These are phyloP conservation scores for Atta colombica DNA, from an alignment of 1,140 invertebrate species.

Conservation along the genomic window DNA sequence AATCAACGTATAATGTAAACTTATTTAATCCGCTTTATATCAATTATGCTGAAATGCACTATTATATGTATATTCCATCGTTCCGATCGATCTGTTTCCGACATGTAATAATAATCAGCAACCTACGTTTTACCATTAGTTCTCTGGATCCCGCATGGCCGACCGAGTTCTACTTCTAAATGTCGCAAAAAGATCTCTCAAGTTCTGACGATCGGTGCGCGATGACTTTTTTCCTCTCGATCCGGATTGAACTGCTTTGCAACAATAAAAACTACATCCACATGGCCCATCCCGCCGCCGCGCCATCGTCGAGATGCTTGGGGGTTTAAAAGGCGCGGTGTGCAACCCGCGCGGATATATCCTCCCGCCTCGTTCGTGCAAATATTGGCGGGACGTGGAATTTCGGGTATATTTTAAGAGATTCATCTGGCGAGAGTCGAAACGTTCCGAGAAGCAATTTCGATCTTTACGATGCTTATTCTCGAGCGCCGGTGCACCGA, in stretches of 20 bases:
- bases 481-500: slow-evolving; percentile 67
- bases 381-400: slow-evolving; percentile 76
- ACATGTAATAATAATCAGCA: neutral
- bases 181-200: neutral
- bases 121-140: slow-evolving; percentile 3
- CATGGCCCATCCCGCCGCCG: slow-evolving; percentile 56
- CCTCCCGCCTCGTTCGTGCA: slow-evolving; percentile 68
- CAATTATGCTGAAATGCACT: neutral
- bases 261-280: slow-evolving; percentile 70
- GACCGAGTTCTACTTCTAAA: slow-evolving; percentile 20
- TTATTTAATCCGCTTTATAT: neutral
- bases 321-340: slow-evolving; percentile 45
- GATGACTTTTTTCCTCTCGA: slow-evolving; percentile 9
- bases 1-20: neutral
- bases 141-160: neutral
- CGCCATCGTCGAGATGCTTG: slow-evolving; percentile 10
- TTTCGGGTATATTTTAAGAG: slow-evolving; percentile 82
- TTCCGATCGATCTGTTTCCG: neutral
- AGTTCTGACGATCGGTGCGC: neutral
- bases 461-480: slow-evolving; percentile 84
- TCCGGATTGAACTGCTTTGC: slow-evolving; percentile 14
- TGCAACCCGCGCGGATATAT: slow-evolving; percentile 65
- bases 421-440: slow-evolving; percentile 73
- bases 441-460: slow-evolving; percentile 82
- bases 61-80: neutral